Evolutionary conservation across 2,888 invertebrate genomes (phyloP), one percentile per base, ranked within the genome.

Genomic region (Eudemis profundana): DNA sequence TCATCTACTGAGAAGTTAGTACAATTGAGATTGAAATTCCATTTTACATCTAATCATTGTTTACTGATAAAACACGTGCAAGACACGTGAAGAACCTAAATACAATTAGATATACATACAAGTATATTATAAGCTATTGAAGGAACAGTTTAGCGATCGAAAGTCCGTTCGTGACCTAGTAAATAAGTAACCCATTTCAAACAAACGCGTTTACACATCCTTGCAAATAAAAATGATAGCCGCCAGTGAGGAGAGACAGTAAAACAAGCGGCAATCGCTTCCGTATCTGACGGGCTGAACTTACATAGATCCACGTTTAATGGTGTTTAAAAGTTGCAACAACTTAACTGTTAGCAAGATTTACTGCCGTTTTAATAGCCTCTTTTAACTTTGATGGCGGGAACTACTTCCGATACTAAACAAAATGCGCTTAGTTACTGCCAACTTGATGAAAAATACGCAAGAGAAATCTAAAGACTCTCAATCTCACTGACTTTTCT

Each of bases 321-420:
- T 69, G 62, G 70, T 71, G 66, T 68, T 68, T 70, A 72, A 72
- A 74, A 72, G 68, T 74, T 71, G 73, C 72, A 75, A 76, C 71
- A 74, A 77, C 68, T 69, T 61, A 73, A 71, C 73, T 74, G 79
- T 79, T 76, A 78, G 76, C 74, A 73, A 81, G 79, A 82, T 82
- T 83, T 82, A 84, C 74, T 68, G 72, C 54, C 68, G 70, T 75
- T 81, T 77, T 83, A 84, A 83, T 80, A 78, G 71, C 72, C 74
- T 73, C 78, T 74, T 78, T 78, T 79, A 83, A 78, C 77, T 81
- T 78, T 78, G 76, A 79, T 77, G 76, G 76, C 73, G 73, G 68
- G 67, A 73, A 75, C 77, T 82, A 75, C 77, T 82, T 78, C 74
- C 77, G 75, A 81, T 78, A 76, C 73, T 79, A 79, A 80, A 78